Evolutionary conservation across 2,113 vertebrate species (phyloP).

Genomic region (Chamaetylas fuelleborni): DNA sequence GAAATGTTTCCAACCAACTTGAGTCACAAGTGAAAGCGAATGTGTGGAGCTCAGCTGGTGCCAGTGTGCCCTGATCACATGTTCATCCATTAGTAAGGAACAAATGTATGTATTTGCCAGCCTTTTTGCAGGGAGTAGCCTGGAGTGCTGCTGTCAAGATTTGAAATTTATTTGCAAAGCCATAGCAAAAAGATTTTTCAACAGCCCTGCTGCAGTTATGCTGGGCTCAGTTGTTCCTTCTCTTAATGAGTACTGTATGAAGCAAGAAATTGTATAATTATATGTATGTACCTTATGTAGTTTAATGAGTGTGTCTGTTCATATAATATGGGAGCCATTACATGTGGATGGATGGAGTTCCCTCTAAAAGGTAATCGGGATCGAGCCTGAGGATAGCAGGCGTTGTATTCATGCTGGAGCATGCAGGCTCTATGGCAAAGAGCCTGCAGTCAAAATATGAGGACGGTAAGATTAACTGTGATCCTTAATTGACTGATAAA

Average conservation of each 20-base stretch:
- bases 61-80: slow-evolving; percentile 22
- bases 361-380: neutral
- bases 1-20: slow-evolving; percentile 29
- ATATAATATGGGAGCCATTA: neutral
- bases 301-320: neutral
- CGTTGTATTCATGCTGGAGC: neutral
- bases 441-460: neutral
- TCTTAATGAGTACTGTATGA: slow-evolving; percentile 31
- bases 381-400: neutral
- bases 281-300: neutral
- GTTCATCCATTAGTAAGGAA: slow-evolving; percentile 55
- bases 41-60: slow-evolving; percentile 16
- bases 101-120: slow-evolving; percentile 38
- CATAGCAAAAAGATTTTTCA: neutral
- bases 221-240: neutral
- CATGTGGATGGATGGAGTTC: neutral
- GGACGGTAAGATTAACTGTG: neutral
- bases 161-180: slow-evolving; percentile 30
- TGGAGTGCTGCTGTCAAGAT: neutral
- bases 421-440: neutral
- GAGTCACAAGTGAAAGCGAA: neutral
- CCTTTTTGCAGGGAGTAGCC: neutral
- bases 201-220: neutral
- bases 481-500: neutral
- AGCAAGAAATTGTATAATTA: neutral